Evolutionary conservation across 2,888 invertebrate species (phyloP).

Genomic region (Acleris sparsana): DNA sequence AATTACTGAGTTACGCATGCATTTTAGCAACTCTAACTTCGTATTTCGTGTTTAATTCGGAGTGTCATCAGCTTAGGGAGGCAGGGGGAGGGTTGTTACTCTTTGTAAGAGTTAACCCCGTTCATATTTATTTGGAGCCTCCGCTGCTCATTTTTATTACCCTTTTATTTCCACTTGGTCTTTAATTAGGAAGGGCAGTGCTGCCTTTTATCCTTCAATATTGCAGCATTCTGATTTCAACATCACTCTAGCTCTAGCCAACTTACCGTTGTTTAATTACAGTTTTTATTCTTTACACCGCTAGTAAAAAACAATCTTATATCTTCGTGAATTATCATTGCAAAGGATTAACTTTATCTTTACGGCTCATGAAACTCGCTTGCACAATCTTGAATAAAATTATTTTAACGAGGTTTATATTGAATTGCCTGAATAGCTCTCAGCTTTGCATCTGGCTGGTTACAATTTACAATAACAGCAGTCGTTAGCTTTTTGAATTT

Average conservation of each 20-base stretch:
- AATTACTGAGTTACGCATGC: not conserved
- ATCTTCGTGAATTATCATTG: conserved; percentile 16
- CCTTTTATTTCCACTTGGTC: conserved; percentile 45
- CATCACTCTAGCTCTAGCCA: conserved; percentile 5
- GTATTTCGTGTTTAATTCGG: conserved; percentile 13
- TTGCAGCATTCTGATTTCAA: conserved; percentile 38
- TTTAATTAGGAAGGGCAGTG: conserved; percentile 55
- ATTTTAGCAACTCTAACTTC: conserved; percentile 17
- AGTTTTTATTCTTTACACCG: conserved; percentile 7
- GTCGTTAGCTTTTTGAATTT: conserved; percentile 36
- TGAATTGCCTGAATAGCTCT: conserved; percentile 16
- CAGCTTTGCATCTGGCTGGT: conserved; percentile 18
- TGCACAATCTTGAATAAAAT: conserved; percentile 29
- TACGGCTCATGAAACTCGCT: conserved; percentile 15
- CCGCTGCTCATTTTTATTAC: conserved; percentile 58
- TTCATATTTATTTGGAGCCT: conserved; percentile 59
- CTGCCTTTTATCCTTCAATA: conserved; percentile 43
- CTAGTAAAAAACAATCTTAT: conserved; percentile 12
- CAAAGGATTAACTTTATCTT: conserved; percentile 28
- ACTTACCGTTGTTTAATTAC: conserved; percentile 5
- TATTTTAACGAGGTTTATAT: conserved; percentile 34
- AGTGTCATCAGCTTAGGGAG: conserved; percentile 18
- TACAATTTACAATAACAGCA: conserved; percentile 29
- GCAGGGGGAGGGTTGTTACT: conserved; percentile 17
- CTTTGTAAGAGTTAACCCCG: conserved; percentile 59